Base-by-base conservation (phyloP, 30 jellyfish, hydroid and myxozoan genomes). In the Haliclystus octoradiatus region DNA sequence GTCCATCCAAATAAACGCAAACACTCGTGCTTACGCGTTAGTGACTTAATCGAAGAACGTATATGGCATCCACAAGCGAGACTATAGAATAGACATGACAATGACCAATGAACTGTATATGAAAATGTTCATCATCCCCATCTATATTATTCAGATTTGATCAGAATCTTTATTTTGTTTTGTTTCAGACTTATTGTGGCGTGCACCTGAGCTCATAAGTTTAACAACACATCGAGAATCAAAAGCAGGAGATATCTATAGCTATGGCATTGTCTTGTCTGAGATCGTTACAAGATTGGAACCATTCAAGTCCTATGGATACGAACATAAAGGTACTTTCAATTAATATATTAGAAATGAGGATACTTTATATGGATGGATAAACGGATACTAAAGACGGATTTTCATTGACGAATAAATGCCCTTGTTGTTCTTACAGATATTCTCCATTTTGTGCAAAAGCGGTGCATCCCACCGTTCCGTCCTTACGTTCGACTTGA, bases 401-500 rank as follows among this genome's bases (percentile, higher is more conserved):
- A n/a, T n/a, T n/a, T n/a, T n/a, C n/a, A n/a, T n/a, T n/a, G n/a
- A n/a, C n/a, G n/a, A n/a, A n/a, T n/a, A n/a, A n/a, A n/a, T n/a
- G n/a, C n/a, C n/a, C n/a, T n/a, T n/a, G n/a, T n/a, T n/a, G n/a
- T n/a, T n/a, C n/a, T n/a, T n/a, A 15, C 71, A 84, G 96, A 84
- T 51, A 62, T 77, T 1, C 51, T 84, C 3, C 96, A 77, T 52
- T 84, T 84, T 68, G 84, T 84, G 14, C 93, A 77, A 61, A 69
- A 84, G 33, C 65, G 92, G 25, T 84, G 96, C 73, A 65, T 77
- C 50, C 96, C 96, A 2, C 96, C 96, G 3, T 84, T 84, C 50
- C 93, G 96, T 28, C 96, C 96, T n/a, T 92, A 84, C 40, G 93
- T 77, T 31, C 82, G 96, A 15, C 89, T 84, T 1, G 85, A 84